phyloP scores from a whole-genome alignment of 2,888 invertebrate genomes.

The Drosophila imparisetae region DNA sequence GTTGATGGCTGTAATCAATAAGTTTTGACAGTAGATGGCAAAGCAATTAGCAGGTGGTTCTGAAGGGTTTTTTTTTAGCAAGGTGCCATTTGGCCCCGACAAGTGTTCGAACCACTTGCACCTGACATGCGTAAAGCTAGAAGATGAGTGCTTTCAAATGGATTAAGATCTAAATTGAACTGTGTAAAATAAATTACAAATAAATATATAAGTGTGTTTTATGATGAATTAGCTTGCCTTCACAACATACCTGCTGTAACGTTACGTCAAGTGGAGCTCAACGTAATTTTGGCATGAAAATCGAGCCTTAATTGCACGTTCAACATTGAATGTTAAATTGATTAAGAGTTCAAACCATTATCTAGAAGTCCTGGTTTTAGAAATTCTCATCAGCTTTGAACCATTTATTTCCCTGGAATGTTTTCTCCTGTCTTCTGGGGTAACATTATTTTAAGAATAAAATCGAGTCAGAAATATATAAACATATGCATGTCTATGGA shows the following conservation, averaged over 20 bases:
- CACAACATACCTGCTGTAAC: not conserved
- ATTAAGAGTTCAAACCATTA: not conserved
- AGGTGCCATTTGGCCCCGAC: not conserved
- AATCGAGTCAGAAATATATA: not conserved
- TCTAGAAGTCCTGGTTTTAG: not conserved
- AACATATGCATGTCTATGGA: not conserved
- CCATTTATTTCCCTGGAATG: not conserved
- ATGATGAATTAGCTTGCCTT: not conserved
- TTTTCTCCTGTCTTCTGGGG: not conserved
- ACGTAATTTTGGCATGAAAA: not conserved
- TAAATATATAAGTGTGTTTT: not conserved
- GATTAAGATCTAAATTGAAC: not conserved
- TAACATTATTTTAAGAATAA: not conserved
- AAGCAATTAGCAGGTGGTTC: constrained; percentile 37
- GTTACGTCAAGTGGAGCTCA: not conserved
- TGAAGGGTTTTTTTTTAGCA: not conserved
- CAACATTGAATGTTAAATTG: not conserved
- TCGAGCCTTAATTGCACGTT: accelerated
- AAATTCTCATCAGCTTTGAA: not conserved
- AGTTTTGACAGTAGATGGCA: constrained; percentile 37
- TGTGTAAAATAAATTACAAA: not conserved
- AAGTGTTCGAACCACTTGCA: not conserved
- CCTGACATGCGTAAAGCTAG: constrained; percentile 3
- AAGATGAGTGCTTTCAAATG: constrained; percentile 10
- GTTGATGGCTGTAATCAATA: constrained; percentile 18